Evolutionary conservation across 2,888 invertebrate species (phyloP).

Genomic region (Stenolophus ochropezus): DNA sequence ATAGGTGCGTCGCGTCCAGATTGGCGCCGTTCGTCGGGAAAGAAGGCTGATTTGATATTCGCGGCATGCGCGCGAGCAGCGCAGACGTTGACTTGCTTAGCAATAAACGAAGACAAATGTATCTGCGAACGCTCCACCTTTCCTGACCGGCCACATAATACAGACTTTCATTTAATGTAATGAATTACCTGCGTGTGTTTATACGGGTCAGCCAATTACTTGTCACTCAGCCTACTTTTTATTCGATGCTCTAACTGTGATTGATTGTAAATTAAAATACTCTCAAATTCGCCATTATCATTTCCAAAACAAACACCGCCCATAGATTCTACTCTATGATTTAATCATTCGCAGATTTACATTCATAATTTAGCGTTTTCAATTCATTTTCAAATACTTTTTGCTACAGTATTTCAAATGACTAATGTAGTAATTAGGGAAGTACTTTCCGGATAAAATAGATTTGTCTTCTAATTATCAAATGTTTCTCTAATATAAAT

Average conservation of each 20-base stretch:
- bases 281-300: neutral
- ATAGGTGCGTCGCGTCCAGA: conserved; percentile 4
- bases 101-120: conserved; percentile 68
- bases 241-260: conserved; percentile 19
- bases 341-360: neutral
- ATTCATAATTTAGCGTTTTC: no score
- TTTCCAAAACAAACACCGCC: neutral
- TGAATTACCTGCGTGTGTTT: conserved; percentile 56
- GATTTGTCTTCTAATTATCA: no score
- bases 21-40: conserved; percentile 29
- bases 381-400: no score
- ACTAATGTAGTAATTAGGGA: no score
- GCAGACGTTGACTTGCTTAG: conserved; percentile 65
- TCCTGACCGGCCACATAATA: conserved; percentile 57
- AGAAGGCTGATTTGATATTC: conserved; percentile 64
- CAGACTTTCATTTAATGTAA: conserved; percentile 58
- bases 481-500: no score
- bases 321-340: neutral
- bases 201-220: conserved; percentile 36
- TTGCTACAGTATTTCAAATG: no score
- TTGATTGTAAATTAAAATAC: conserved; percentile 31
- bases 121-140: conserved; percentile 60
- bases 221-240: conserved; percentile 12
- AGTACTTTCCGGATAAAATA: no score
- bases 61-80: conserved; percentile 62